phyloP scores from a whole-genome alignment of 2,113 vertebrate genomes.

The Neodontobutis hainanensis region DNA sequence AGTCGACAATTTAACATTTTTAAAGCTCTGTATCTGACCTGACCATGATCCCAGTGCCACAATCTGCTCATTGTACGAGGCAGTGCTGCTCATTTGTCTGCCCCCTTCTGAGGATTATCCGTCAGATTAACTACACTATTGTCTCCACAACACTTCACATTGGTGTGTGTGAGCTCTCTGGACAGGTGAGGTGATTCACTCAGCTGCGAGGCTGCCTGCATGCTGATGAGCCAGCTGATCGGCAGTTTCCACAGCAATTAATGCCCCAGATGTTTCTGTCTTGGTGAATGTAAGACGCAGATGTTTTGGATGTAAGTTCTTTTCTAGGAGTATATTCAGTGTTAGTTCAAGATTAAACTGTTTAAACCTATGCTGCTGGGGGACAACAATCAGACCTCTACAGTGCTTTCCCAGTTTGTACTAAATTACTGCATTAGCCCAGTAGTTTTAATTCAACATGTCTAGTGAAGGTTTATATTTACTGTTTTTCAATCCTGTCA shows the following conservation, averaged over 20 bases:
- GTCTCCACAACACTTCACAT: conserved; percentile 7
- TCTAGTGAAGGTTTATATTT: no score
- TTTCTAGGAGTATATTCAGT: no score
- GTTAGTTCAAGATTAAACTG: no score
- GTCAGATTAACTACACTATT: background rate
- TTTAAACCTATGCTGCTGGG: no score
- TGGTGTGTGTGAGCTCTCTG: background rate
- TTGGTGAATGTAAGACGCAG: conserved; percentile 1
- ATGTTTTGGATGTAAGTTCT: no score
- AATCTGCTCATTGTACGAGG: background rate
- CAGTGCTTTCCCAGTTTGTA: no score
- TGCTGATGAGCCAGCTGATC: conserved; percentile 8
- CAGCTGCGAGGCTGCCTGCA: background rate
- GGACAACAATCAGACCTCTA: no score
- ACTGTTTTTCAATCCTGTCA: no score
- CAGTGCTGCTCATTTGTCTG: background rate
- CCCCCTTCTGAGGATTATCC: conserved; percentile 8
- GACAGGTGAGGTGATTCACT: conserved; percentile 9
- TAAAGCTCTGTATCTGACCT: background rate
- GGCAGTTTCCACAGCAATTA: conserved; percentile 8
- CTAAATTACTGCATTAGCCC: no score
- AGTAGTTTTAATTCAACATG: no score
- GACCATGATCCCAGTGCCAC: background rate
- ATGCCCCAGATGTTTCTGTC: background rate
- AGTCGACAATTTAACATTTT: background rate